Conservation (phyloP, 2,888 invertebrate genomes). For the Drosophila neotestacea region DNA sequence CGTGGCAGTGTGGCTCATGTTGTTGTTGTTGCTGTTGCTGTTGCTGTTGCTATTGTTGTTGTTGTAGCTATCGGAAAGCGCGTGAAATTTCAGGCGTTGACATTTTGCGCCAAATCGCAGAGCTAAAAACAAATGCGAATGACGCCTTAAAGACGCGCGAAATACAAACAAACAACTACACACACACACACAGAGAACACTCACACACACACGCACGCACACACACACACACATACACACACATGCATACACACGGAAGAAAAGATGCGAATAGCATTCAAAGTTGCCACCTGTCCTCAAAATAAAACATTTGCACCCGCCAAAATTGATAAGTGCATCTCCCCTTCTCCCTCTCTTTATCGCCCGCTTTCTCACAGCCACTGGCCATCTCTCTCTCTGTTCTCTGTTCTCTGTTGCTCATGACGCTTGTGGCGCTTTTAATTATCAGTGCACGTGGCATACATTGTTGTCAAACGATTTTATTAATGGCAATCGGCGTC, state of each 20-base stretch:
- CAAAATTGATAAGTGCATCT: slow-evolving; percentile 32
- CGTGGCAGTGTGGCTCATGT: slow-evolving; percentile 13
- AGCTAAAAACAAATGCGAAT: slow-evolving; percentile 10
- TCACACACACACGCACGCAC: background rate
- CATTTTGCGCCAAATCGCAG: slow-evolving; percentile 23
- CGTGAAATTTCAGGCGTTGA: slow-evolving; percentile 43
- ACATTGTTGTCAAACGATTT: slow-evolving; percentile 41
- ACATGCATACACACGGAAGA: slow-evolving; percentile 9
- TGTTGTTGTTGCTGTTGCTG: background rate
- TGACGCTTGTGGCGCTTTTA: slow-evolving; percentile 36
- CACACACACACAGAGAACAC: slow-evolving; percentile 8
- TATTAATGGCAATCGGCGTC: slow-evolving; percentile 22
- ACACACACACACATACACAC: background rate
- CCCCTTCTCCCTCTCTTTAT: background rate
- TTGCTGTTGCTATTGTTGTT: background rate
- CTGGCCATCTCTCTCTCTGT: background rate
- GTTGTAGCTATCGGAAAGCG: slow-evolving; percentile 19
- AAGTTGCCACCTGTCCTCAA: slow-evolving; percentile 44
- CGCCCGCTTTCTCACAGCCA: background rate
- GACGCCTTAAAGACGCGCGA: slow-evolving; percentile 9
- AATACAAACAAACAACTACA: slow-evolving; percentile 2
- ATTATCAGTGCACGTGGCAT: slow-evolving; percentile 57
- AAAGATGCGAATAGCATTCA: slow-evolving; percentile 2
- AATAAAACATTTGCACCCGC: slow-evolving; percentile 25
- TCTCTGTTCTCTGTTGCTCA: slow-evolving; percentile 1